Base-by-base conservation (phyloP, 2,888 invertebrate genomes). In the Epirrhoe alternata region DNA sequence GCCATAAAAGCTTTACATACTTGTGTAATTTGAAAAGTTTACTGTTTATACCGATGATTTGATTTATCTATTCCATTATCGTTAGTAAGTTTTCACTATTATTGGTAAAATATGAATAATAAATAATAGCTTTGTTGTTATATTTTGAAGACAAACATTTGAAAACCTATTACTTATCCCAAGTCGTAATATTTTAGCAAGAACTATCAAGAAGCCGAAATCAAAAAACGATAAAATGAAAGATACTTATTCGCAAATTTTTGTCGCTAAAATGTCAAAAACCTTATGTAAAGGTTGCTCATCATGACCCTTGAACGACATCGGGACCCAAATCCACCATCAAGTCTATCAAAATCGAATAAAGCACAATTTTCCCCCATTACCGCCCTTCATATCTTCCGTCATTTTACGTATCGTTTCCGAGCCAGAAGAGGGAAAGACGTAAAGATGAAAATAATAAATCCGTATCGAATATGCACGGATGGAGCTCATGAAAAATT, bases 351-450 rank as follows among this genome's bases (percentile, higher is more conserved):
- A 92, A 92, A 92, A 92, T 92, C 90, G 87, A 92, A 93, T 93
- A 90, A 92, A 88, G 89, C 83, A 87, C 90, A 91, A 92, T 92
- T 92, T 92, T 89, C 90, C 87, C 86, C 91, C 85, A 92, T 92
- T 92, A 92, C 90, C 90, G 89, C 89, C 89, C 89, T 87, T 89
- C 90, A 87, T 86, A 87, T 88, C 90, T 92, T 89, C 90, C 90
- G 90, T 90, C 91, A 88, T 92, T 92, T 91, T 85, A 91, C 92
- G 92, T 92, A 90, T 92, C 91, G 89, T 86, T 92, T 92, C 91
- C 92, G 86, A 88, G 81, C 84, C 84, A 82, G 87, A 88, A 83
- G 88, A 90, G 92, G 92, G 90, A 89, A 89, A 86, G 84, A 85
- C 80, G 85, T 82, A 83, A 86, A 89, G 88, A 87, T 84, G 90